Base-by-base conservation (phyloP, 2,888 invertebrate species). In the Agrotis segetum region DNA sequence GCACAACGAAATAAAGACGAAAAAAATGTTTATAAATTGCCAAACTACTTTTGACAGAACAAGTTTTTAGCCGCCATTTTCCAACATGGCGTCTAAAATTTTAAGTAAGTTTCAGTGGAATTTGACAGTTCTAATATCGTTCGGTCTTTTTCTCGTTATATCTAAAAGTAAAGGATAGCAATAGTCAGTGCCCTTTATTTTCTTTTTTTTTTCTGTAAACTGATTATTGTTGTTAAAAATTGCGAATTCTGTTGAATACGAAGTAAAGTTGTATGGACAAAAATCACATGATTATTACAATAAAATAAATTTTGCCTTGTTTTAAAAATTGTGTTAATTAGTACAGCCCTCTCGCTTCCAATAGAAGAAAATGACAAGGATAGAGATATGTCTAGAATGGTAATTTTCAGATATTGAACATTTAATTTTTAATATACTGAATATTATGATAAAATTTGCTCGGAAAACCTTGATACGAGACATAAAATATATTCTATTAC, bases 361-460 rank as follows among this genome's bases (percentile, higher is more conserved):
- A 56, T 1, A 56, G 9, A 55, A 40, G 1, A 40, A 74, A 71
- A 49, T 44, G 53, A 56, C 44, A 52, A 70, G 24, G 24, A 49
- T 24, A 19, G 14, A 52, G 44, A n/a, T 40, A n/a, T 74, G 6
- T 49, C 19, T 34, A 14, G 24, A 44, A 16, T 7, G 21, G 1
- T 50, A 50, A 7, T 40, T 56, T 50, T 56, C 34, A 74, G 17
- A n/a, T 1, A n/a, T 21, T 19, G 17, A 56, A 29, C 1, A 7
- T 49, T 59, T 17, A 44, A 44, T 24, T 44, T 52, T 52, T 13
- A 19, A 7, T 7, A 7, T 16, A 53, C 13, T 34, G 55, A 52
- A 19, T 16, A 5, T 24, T 34, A 44, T 64, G 60, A 66, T 29
- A 55, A 73, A 34, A 53, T 40, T 46, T 2, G 53, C 62, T 79